A percentile compares a stretch with the other conserved stretches of the same genome.
Evolutionary conservation across 1,140 invertebrate species (phyloP).

Genomic region (Hylaeus volcanicus): DNA sequence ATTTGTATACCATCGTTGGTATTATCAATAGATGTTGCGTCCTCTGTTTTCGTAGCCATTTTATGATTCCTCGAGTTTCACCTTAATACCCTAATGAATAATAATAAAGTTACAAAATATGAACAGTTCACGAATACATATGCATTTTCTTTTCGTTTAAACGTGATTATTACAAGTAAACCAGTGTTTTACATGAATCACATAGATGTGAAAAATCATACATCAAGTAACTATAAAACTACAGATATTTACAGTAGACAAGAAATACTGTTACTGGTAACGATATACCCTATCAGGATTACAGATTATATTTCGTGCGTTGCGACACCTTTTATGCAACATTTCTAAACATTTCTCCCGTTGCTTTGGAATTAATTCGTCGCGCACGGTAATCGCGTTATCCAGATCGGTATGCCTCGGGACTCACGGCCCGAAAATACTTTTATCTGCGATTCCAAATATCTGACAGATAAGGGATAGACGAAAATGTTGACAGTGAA

Average conservation of each 20-base stretch:
- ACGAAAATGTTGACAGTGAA: conserved; percentile 26
- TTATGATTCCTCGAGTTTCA: conserved; percentile 47
- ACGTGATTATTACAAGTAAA: not conserved
- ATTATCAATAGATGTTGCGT: conserved; percentile 75
- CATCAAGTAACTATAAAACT: not conserved
- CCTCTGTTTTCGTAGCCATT: conserved; percentile 76
- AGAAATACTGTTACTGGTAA: conserved; percentile 4
- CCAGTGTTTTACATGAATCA: too few species aligned
- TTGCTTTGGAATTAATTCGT: conserved; percentile 2
- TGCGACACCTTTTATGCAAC: conserved; percentile 11
- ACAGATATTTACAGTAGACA: not conserved
- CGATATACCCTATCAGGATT: conserved; percentile 2
- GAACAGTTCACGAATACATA: not conserved
- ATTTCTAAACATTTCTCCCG: conserved; percentile 1
- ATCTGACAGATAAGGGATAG: conserved; percentile 20
- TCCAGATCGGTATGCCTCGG: not conserved
- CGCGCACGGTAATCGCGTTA: conserved; percentile 19
- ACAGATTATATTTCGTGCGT: conserved; percentile 27
- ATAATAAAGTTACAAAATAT: conserved; percentile 11
- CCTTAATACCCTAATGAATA: conserved; percentile 60
- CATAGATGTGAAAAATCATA: not conserved
- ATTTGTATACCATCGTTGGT: conserved; percentile 71
- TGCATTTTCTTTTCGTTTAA: not conserved
- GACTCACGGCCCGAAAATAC: not conserved
- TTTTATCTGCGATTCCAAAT: conserved; percentile 18